Conservation (phyloP, 2,797 vertebrate species). For the Lepilemur ruficaudatus region DNA sequence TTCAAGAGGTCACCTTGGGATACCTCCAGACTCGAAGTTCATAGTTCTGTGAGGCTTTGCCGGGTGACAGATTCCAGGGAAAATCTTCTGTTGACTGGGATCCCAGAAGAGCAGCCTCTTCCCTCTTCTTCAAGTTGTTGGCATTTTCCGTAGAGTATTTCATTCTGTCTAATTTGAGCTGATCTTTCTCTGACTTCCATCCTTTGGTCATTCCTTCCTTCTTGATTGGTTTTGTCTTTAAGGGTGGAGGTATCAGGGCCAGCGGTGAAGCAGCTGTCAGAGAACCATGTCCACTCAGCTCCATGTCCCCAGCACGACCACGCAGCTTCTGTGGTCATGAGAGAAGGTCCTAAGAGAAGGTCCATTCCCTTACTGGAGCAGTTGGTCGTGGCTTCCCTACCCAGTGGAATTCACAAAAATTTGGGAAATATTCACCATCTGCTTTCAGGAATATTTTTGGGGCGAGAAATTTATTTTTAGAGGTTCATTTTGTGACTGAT, state of each 20-base stretch:
- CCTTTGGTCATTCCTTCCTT: background rate
- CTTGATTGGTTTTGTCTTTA: background rate
- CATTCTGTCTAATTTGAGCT: background rate
- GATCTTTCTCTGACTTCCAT: background rate
- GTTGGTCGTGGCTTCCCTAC: too few species aligned
- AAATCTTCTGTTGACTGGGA: background rate
- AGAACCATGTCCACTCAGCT: background rate
- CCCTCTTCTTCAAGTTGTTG: background rate
- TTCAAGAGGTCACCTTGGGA: background rate
- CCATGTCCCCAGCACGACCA: fast-evolving
- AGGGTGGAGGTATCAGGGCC: background rate
- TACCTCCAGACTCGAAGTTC: background rate
- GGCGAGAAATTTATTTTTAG: slow-evolving; percentile 1
- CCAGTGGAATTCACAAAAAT: background rate
- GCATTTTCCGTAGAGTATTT: background rate
- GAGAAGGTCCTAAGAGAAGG: background rate
- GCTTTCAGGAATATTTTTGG: background rate
- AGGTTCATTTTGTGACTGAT: background rate
- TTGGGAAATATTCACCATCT: background rate
- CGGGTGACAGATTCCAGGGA: background rate
- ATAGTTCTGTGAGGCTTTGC: background rate
- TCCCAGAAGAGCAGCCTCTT: fast-evolving
- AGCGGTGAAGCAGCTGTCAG: background rate
- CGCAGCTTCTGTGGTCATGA: fast-evolving
- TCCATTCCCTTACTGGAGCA: fast-evolving